phyloP scores from a whole-genome alignment of 35 echinoderm and acorn worm genomes.

The Heliocidaris erythrogramma region DNA sequence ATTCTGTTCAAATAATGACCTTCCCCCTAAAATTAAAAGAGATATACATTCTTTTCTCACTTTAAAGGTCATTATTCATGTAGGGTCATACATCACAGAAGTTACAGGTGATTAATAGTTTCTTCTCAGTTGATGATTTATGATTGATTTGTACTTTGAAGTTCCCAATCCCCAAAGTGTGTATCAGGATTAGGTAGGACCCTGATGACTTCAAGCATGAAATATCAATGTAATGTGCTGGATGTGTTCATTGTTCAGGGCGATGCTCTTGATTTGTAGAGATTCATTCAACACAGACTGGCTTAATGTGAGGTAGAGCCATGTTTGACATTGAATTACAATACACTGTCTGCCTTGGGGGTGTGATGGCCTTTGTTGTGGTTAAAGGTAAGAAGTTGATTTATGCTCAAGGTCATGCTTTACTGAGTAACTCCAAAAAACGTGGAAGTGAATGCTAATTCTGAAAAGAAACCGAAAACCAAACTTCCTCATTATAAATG shows the following conservation, averaged over 20 bases:
- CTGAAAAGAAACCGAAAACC: too few species aligned
- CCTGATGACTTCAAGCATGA: not conserved
- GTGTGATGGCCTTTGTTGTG: not conserved
- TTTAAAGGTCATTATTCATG: not conserved
- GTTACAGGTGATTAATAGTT: not conserved
- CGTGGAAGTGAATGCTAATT: too few species aligned
- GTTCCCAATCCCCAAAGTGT: not conserved
- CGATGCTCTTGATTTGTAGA: not conserved
- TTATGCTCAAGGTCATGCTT: too few species aligned
- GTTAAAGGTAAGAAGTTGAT: not conserved
- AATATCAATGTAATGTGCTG: not conserved
- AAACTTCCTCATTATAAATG: too few species aligned
- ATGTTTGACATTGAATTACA: not conserved
- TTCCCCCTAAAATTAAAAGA: not conserved
- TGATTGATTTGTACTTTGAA: not conserved
- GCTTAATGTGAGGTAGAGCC: not conserved
- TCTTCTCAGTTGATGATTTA: not conserved
- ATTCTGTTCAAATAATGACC: not conserved
- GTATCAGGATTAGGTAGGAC: not conserved
- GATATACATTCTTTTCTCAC: not conserved
- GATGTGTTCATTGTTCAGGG: not conserved
- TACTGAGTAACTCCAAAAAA: too few species aligned
- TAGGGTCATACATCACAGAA: not conserved
- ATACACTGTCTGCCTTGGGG: not conserved
- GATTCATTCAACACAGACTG: not conserved